A percentile compares a stretch with the other conserved stretches of the same genome.
Evolutionary conservation across 2,888 invertebrate genomes (phyloP).

Genomic region (Euclidia mi): DNA sequence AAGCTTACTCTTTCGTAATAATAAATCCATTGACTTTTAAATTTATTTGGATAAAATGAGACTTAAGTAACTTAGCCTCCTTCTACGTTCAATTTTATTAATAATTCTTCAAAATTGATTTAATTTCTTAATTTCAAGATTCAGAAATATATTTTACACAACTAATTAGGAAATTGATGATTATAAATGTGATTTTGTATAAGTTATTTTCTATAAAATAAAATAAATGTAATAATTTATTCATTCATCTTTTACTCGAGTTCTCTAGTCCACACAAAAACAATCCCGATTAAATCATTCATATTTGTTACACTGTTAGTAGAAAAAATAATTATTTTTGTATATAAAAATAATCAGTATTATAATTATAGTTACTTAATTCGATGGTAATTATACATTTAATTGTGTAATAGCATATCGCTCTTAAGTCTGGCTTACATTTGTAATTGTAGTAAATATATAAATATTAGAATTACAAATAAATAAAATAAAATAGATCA

Average conservation of each 20-base stretch:
- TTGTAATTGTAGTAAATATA: slow-evolving; percentile 18
- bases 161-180: too few relatives aligned
- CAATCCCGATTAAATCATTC: slow-evolving; percentile 6
- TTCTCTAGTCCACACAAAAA: slow-evolving; percentile 15
- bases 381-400: slow-evolving; percentile 14
- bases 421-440: slow-evolving; percentile 33
- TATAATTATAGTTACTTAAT: slow-evolving; percentile 48
- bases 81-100: too few relatives aligned
- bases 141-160: too few relatives aligned
- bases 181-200: too few relatives aligned
- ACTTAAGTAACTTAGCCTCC: too few relatives aligned
- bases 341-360: slow-evolving; percentile 62
- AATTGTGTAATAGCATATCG: slow-evolving; percentile 34
- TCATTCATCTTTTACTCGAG: neutral
- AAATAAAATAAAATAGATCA: slow-evolving; percentile 4
- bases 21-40: neutral
- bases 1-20: neutral
- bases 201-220: too few relatives aligned
- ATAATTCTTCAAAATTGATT: too few relatives aligned
- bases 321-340: slow-evolving; percentile 45
- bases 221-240: too few relatives aligned
- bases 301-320: neutral
- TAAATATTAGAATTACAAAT: slow-evolving; percentile 1
- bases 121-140: too few relatives aligned
- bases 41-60: too few relatives aligned